Evolutionary conservation across 2,888 invertebrate species (phyloP), one percentile per base, ranked within the genome.

Genomic region (Polymixis flavicincta): DNA sequence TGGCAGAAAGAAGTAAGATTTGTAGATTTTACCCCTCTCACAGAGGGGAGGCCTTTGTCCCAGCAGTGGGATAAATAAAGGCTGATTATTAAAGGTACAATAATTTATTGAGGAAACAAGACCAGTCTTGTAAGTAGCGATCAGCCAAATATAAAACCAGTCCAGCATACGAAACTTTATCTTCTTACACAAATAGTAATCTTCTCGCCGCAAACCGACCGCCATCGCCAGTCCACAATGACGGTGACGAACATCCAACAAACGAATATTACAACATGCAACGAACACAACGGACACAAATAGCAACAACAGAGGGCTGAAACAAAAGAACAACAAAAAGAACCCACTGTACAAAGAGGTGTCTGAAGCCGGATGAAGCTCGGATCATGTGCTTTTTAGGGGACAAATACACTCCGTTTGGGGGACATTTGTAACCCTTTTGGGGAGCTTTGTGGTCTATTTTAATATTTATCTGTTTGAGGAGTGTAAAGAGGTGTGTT

Each of bases 291-390:
- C 66, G 6, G 50, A 13, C 54, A 66, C 69, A 63, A 69, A 42
- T 22, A 59, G 59, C 42, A 57, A 72, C 69, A 70, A 55, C 67
- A 55, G 13, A 37, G 32, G 17, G 1, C 22, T 32, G 17, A 66
- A 73, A 66, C 73, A 78, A 69, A 83, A 65, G 72, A 48, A 61
- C 32, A 68, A 70, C 22, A 70, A 70, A 73, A 66, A 42, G 13
- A 25, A 28, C 14, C 14, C 45, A 25, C 25, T 37, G 22, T 17
- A 68, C 71, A 65, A 68, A 61, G 74, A 81, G 64, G 52, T 66
- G 83, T 61, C 61, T 67, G 54, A 9, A 57, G 59, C 65, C 42
- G 68, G 55, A 37, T 64, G 84, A 60, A 17, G 74, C 37, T 54
- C 50, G 45, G 25, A 61, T 84, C 71, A 60, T 69, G 57, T 65